phyloP scores from a whole-genome alignment of 37 sponge, comb jelly and placozoan species.

The Ianthella basta region DNA sequence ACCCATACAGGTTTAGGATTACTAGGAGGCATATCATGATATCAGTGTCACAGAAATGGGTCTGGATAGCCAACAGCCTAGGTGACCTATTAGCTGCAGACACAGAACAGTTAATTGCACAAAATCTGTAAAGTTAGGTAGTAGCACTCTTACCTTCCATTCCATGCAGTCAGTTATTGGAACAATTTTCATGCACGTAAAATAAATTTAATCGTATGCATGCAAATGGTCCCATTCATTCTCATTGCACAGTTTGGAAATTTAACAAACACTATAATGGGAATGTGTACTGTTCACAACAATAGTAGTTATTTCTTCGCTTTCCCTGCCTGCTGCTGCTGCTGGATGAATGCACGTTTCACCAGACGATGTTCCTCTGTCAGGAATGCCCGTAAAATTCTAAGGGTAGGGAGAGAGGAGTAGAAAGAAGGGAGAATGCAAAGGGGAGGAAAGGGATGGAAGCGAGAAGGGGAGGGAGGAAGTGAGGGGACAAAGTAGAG shows the following conservation, averaged over 20 bases:
- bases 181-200: background rate
- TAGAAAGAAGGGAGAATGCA: no score
- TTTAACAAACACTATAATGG: background rate
- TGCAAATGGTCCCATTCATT: background rate
- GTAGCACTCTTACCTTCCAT: background rate
- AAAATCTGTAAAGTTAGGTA: background rate
- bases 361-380: conserved; percentile 98
- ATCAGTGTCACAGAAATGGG: no score
- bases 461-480: no score
- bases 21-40: no score
- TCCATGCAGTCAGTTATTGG: background rate
- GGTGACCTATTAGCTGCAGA: no score
- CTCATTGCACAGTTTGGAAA: background rate
- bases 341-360: conserved; percentile 69
- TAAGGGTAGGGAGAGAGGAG: conserved; percentile 24
- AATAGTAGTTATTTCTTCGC: conserved; percentile 14
- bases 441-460: no score
- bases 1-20: no score
- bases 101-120: background rate
- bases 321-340: background rate
- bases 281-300: background rate
- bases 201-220: background rate
- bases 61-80: no score
- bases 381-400: conserved; percentile 94
- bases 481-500: no score